Percentiles rank a stretch among this genome's conserved stretches.
phyloP scores from a whole-genome alignment of 2,888 invertebrate genomes.

The Teinopalpus imperialis region DNA sequence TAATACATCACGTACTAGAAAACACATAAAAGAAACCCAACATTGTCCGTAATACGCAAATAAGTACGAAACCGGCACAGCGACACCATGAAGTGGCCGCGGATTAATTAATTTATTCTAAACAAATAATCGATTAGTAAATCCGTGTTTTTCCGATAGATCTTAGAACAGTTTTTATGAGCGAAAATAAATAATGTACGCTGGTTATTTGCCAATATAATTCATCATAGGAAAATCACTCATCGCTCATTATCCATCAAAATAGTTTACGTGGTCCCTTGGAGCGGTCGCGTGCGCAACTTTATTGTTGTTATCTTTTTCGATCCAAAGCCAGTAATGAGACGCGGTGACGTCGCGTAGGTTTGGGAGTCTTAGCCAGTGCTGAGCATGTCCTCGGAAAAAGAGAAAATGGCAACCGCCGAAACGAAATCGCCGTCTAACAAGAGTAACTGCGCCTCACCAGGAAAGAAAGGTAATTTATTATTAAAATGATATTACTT shows the following conservation, averaged over 20 bases:
- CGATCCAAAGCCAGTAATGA: constrained; percentile 57
- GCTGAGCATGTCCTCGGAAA: constrained; percentile 69
- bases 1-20: constrained; percentile 49
- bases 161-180: constrained; percentile 44
- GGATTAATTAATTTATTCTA: constrained; percentile 29
- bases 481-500: too few species aligned
- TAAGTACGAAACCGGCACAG: constrained; percentile 36
- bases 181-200: constrained; percentile 58
- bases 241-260: constrained; percentile 63
- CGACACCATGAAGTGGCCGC: constrained; percentile 31
- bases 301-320: constrained; percentile 31
- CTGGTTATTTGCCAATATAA: constrained; percentile 59
- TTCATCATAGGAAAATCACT: constrained; percentile 63
- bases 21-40: constrained; percentile 47
- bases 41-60: constrained; percentile 38
- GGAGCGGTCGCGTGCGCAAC: constrained; percentile 52
- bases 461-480: constrained; percentile 74
- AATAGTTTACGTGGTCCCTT: constrained; percentile 46
- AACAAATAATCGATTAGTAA: constrained; percentile 37
- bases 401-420: constrained; percentile 75
- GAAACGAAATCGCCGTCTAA: constrained; percentile 72
- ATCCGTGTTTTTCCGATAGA: constrained; percentile 47
- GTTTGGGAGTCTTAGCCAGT: constrained; percentile 44
- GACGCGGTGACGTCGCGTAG: constrained; percentile 55
- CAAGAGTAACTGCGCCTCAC: constrained; percentile 75